These are phyloP conservation scores for Trichogramma pretiosum DNA, from an alignment of 1,140 invertebrate genomes.

Conservation along the genomic window DNA sequence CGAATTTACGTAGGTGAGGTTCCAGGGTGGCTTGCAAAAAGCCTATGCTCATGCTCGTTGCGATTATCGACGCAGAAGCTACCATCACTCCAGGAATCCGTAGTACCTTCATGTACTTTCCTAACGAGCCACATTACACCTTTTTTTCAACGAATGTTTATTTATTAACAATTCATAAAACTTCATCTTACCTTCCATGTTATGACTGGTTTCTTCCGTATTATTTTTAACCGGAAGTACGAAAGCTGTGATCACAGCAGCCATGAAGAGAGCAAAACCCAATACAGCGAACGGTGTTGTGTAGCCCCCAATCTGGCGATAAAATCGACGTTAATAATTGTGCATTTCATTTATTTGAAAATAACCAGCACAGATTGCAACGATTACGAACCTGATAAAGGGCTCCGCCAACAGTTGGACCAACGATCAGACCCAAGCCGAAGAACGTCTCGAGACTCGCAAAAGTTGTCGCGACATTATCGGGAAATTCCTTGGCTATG, in stretches of 20 bases:
- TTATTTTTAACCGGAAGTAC: slow-evolving; percentile 59
- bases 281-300: slow-evolving; percentile 77
- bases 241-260: slow-evolving; percentile 65
- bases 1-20: slow-evolving; percentile 68
- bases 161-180: slow-evolving; percentile 1
- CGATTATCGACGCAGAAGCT: slow-evolving; percentile 59
- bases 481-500: slow-evolving; percentile 86
- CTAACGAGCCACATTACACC: not conserved
- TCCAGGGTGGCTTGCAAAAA: slow-evolving; percentile 75
- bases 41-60: slow-evolving; percentile 70
- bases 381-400: slow-evolving; percentile 56
- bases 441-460: slow-evolving; percentile 86
- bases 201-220: slow-evolving; percentile 45
- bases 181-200: slow-evolving; percentile 49
- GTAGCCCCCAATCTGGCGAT: slow-evolving; percentile 64
- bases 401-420: slow-evolving; percentile 74
- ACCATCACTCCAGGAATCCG: slow-evolving; percentile 62
- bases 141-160: slow-evolving; percentile 12
- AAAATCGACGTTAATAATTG: too few relatives aligned
- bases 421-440: slow-evolving; percentile 78
- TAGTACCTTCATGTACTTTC: slow-evolving; percentile 30
- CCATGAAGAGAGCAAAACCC: slow-evolving; percentile 65
- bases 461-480: slow-evolving; percentile 82
- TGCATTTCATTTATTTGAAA: not conserved
- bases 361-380: not conserved